A percentile compares a stretch with the other conserved stretches of the same genome.
Evolutionary conservation across 2,797 vertebrate genomes (phyloP).

Genomic region (Hapalemur alaotrensis): DNA sequence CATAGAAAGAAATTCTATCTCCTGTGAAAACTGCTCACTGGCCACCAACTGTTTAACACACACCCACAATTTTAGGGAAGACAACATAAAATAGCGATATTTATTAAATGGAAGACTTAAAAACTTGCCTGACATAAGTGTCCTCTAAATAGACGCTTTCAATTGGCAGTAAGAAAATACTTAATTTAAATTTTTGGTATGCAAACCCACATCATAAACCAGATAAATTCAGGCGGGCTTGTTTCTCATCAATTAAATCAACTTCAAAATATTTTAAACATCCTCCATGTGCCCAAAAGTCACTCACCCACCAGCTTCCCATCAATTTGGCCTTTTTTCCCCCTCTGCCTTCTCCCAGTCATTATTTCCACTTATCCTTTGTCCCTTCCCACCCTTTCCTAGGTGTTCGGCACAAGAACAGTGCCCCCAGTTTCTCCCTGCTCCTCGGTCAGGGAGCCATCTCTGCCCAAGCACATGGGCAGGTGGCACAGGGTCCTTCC

Average conservation of each 20-base stretch:
- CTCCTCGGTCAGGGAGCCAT: neutral
- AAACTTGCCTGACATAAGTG: neutral
- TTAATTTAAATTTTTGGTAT: conserved; percentile 5
- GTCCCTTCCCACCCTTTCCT: neutral
- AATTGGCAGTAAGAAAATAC: neutral
- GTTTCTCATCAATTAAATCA: neutral
- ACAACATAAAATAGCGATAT: neutral
- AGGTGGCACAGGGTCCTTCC: fast-evolving
- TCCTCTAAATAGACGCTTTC: neutral
- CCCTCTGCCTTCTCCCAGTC: neutral
- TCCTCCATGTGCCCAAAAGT: neutral
- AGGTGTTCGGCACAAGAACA: neutral
- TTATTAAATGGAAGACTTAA: neutral
- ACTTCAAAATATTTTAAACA: neutral
- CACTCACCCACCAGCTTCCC: neutral
- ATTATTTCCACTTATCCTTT: neutral
- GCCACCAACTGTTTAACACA: neutral
- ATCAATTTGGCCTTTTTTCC: neutral
- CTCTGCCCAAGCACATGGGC: neutral
- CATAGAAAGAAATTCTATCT: neutral
- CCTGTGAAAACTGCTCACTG: neutral
- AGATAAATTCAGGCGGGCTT: neutral
- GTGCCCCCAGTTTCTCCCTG: neutral
- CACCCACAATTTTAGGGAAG: neutral
- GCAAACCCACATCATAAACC: neutral